Base-by-base conservation (phyloP, 2,888 invertebrate species). In the Parapristionchus giblindavisi region DNA sequence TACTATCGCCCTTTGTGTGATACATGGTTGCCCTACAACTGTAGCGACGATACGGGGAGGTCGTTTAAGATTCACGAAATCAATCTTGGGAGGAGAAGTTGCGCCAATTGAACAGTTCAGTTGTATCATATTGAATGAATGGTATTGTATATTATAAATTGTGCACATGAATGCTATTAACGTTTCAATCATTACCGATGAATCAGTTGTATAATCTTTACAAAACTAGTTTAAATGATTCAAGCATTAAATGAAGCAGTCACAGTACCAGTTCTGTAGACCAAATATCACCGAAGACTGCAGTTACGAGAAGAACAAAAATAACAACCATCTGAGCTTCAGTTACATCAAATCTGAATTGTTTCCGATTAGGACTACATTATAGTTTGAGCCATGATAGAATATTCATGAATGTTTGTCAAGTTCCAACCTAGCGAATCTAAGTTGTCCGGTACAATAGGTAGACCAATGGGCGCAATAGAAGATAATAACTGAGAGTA, bases 391-490 rank as follows among this genome's bases (percentile, higher is more conserved):
- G 29, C 29, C 56, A 27, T 27, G 21, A 21, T 24, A 21, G n/a
- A 54, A 54, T 54, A 14, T 54, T 54, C 54, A 8, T 5, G 24
- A 21, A n/a, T 5, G 5, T 24, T 5, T 54, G 24, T 54, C 34
- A 61, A 36, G 27, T 27, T 85, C 88, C 85, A 83, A 90, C 89
- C 79, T 86, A 40, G 89, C 88, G 87, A 91, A 91, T 72, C 87
- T 83, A 21, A 91, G 84, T 32, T 89, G 89, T 89, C 92, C 98
- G 79, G 98, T 96, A 54, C 98, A 97, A 90, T 99, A 99, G 0
- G 98, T 96, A 89, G 98, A 97, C 99, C 99, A 99, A 90, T 99
- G 99, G 29, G 99, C 98, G 89, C 94, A 94, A 90, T 99, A 99
- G 91, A 98, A 99, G 80, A 98, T 90, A 43, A 94, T 93, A 91